phyloP scores from a whole-genome alignment of 2,888 invertebrate species.

The Julus scandinavius region DNA sequence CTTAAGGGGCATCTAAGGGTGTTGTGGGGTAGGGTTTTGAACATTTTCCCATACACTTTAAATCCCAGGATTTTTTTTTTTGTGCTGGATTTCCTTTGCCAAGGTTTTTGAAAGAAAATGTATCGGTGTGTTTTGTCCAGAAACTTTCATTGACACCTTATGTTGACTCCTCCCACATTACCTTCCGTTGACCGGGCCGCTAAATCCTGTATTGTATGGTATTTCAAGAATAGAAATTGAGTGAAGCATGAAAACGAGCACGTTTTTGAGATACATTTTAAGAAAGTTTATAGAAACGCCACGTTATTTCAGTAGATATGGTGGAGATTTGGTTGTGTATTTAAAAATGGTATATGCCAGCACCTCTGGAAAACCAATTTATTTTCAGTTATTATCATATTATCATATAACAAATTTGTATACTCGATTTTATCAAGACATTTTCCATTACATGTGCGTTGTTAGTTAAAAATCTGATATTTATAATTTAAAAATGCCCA shows the following conservation, averaged over 20 bases:
- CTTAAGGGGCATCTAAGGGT: neutral
- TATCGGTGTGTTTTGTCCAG: neutral
- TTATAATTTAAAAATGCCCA: too few relatives aligned
- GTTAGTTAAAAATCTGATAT: too few relatives aligned
- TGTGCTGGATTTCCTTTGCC: neutral
- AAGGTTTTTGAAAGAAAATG: neutral
- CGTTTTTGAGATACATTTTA: neutral
- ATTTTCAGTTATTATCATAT: too few relatives aligned
- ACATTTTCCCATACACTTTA: neutral
- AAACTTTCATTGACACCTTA: neutral
- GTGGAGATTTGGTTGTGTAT: too few relatives aligned
- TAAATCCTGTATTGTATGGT: neutral
- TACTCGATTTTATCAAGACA: too few relatives aligned
- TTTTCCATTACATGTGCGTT: too few relatives aligned
- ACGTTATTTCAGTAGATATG: too few relatives aligned
- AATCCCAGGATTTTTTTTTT: neutral
- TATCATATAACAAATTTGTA: too few relatives aligned
- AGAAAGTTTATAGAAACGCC: neutral
- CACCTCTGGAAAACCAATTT: too few relatives aligned
- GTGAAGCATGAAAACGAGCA: too few relatives aligned
- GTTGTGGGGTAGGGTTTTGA: neutral
- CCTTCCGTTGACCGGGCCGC: neutral
- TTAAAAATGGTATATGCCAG: too few relatives aligned
- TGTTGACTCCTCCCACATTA: neutral
- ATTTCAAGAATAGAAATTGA: neutral